Evolutionary conservation across 2,888 invertebrate species (phyloP), one percentile per base, ranked within the genome.

Genomic region (Ferrisia virgata): DNA sequence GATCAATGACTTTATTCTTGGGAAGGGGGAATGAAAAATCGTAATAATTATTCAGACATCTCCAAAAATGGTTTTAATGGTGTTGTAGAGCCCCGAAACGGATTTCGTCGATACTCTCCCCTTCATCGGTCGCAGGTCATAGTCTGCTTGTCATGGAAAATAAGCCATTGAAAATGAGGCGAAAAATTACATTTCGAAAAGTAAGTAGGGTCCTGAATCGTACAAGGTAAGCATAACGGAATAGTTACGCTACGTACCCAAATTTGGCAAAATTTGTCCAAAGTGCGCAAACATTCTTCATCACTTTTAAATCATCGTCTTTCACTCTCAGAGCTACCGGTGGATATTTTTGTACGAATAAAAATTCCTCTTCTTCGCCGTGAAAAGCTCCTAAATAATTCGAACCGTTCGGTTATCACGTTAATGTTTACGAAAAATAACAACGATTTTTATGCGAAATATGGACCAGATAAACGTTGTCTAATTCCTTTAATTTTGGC

Each of bases 251-350:
- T 47, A 47, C 15, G 15, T 79, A 79, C 80, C 80, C 80, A 8
- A 28, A 40, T 80, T 47, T 80, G 9, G 95, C 95, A 87, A 95
- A 95, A 88, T 94, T 94, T 0, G 92, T 92, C 93, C 94, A 95
- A 69, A 94, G 87, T 0, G 90, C 91, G 0, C 93, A 90, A 82
- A 95, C 88, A 3, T 92, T 88, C 85, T 92, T 90, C 8, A 92
- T 91, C 22, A 94, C 90, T 87, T 90, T 88, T 13, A 90, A 87
- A 18, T 72, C 83, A 28, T 36, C 40, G 31, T 28, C 76, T 87
- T 94, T 76, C 94, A 90, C 89, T 0, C 90, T 89, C 85, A 89
- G 89, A 11, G 69, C 82, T 78, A 76, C 22, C 0, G 72, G 72
- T 11, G 85, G 85, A 31, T 15, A 43, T 40, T 78, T 72, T 18